Evolutionary conservation across 2,113 vertebrate genomes (phyloP), one percentile per base, ranked within the genome.

Genomic region (Tyto alba): DNA sequence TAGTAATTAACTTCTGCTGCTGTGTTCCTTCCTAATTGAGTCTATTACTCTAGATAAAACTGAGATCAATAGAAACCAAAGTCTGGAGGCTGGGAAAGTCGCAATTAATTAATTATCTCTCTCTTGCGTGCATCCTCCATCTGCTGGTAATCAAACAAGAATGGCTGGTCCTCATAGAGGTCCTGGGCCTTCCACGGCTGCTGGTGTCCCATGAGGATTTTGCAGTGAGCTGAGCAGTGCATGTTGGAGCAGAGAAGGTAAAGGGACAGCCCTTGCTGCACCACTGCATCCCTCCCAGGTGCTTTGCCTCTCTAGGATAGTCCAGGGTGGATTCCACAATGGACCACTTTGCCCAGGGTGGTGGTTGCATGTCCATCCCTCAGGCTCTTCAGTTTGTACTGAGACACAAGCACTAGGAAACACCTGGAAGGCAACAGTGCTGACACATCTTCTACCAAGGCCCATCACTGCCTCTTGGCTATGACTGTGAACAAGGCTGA

Each of bases 41-140:
- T 98, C 95, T 91, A 97, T 97, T 96, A 95, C 97, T 97, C 93
- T 96, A 97, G 97, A 97, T 94, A 84, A 95, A 96, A 41, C 38
- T 10, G 77, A 97, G 97, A 98, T 98, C 98, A 98, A 98, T 98
- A 96, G 96, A 84, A 97, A 97, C 69, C 60, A 34, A 96, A 96
- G 81, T 83, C 97, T 96, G 96, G 78, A 86, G 48, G 71, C 93
- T 87, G 88, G 95, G 91, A 97, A 97, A 98, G 97, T 96, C 83
- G 67, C 97, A 97, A 97, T 97, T 97, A 97, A 98, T 98, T 98
- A 97, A 97, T 98, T 97, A 93, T 93, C 79, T 75, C 92, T 90
- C 87, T 94, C 83, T 30, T 83, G 96, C 74, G 32, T 95, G 96
- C 94, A 93, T 97, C 90, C 79, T 96, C 96, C 93, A 83, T 98